Evolutionary conservation across 1,140 invertebrate genomes (phyloP).

Genomic region (Psix sp.): DNA sequence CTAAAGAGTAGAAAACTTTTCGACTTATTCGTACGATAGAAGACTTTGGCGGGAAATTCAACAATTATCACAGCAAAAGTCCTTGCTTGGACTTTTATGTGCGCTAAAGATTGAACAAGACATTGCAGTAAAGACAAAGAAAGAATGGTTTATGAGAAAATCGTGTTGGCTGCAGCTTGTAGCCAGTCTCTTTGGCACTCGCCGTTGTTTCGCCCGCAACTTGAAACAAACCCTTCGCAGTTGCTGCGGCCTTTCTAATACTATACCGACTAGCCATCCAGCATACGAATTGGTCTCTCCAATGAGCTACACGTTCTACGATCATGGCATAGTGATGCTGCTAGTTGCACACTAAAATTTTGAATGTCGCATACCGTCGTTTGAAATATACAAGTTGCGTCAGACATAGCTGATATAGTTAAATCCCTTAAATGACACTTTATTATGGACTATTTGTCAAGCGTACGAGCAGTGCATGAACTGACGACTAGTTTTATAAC

Average conservation of each 20-base stretch:
- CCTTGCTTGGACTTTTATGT: slow-evolving; percentile 12
- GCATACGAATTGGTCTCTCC: slow-evolving; percentile 59
- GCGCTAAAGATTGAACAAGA: slow-evolving; percentile 20
- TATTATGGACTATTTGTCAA: slow-evolving; percentile 52
- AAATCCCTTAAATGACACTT: slow-evolving; percentile 48
- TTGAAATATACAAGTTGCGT: slow-evolving; percentile 53
- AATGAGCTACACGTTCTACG: slow-evolving; percentile 56
- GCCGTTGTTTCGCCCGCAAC: slow-evolving; percentile 36
- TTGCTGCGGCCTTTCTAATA: slow-evolving; percentile 40
- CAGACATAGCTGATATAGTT: slow-evolving; percentile 38
- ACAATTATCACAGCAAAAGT: slow-evolving; percentile 30
- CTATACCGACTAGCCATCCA: slow-evolving; percentile 36
- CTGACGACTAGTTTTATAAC: slow-evolving; percentile 13
- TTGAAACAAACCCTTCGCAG: slow-evolving; percentile 43
- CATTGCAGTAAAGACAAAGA: slow-evolving; percentile 48
- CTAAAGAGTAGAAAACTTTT: too few relatives aligned
- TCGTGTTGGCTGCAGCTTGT: slow-evolving; percentile 40
- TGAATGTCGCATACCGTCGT: slow-evolving; percentile 43
- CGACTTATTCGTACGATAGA: too few relatives aligned
- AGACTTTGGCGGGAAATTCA: slow-evolving; percentile 8
- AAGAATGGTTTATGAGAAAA: slow-evolving; percentile 52
- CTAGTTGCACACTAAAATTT: slow-evolving; percentile 35
- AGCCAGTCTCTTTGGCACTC: slow-evolving; percentile 22
- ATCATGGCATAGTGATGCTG: slow-evolving; percentile 50
- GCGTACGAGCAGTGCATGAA: slow-evolving; percentile 10